Evolutionary conservation across 2,888 invertebrate species (phyloP).

Genomic region (Synanthedon myopaeformis): DNA sequence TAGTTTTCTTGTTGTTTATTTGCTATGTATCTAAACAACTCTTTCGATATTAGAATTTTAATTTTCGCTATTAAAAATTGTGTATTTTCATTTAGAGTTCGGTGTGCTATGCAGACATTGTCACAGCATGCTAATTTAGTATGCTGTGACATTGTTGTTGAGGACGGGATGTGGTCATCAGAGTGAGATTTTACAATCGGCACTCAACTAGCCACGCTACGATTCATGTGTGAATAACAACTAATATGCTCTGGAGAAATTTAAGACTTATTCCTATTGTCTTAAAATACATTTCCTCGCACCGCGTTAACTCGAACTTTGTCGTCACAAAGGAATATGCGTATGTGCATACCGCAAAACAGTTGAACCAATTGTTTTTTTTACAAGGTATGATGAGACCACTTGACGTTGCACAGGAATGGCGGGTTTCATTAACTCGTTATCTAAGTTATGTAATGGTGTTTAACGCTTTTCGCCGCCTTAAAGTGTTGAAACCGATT

Average conservation of each 20-base stretch:
- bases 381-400: slow-evolving; percentile 12
- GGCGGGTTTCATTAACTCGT: slow-evolving; percentile 18
- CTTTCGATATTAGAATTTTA: too few species aligned
- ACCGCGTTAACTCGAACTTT: background rate
- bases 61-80: too few species aligned
- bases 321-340: too few species aligned
- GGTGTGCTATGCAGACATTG: too few species aligned
- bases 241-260: background rate
- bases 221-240: background rate
- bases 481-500: background rate
- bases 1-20: background rate
- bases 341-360: slow-evolving; percentile 19
- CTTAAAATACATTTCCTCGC: slow-evolving; percentile 3
- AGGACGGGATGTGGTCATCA: slow-evolving; percentile 65
- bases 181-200: slow-evolving; percentile 54
- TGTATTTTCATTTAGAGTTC: too few species aligned
- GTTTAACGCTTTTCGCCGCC: background rate
- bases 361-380: slow-evolving; percentile 24
- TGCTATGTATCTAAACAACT: too few species aligned
- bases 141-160: slow-evolving; percentile 46
- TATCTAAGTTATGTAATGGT: slow-evolving; percentile 10
- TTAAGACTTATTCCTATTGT: slow-evolving; percentile 1
- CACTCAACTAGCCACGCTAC: slow-evolving; percentile 5
- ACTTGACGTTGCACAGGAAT: slow-evolving; percentile 14
- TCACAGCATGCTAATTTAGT: too few species aligned